Evolutionary conservation across 2,797 vertebrate genomes (phyloP).

Genomic region (Enteromius mattozi): DNA sequence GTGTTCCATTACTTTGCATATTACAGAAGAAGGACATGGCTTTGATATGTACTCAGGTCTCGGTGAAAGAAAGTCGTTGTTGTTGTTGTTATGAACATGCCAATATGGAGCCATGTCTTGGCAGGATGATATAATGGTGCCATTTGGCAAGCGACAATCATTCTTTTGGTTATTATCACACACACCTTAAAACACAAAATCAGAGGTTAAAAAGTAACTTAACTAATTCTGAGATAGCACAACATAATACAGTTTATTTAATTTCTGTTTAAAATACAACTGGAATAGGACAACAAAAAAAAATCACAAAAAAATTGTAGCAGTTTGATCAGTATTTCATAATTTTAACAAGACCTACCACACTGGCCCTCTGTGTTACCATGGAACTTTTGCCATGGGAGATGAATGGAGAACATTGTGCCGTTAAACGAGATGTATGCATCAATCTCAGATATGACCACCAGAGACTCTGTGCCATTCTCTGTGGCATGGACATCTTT

Average conservation of each 20-base stretch:
- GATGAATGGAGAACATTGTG: slow-evolving; percentile 80
- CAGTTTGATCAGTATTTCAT: background rate
- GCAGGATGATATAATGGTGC: slow-evolving; percentile 74
- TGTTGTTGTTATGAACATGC: slow-evolving; percentile 72
- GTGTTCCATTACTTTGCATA: slow-evolving; percentile 71
- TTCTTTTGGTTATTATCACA: slow-evolving; percentile 84
- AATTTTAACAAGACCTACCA: slow-evolving; percentile 69
- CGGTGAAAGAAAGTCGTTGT: slow-evolving; percentile 42
- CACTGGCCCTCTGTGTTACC: slow-evolving; percentile 90
- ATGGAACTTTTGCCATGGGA: slow-evolving; percentile 79
- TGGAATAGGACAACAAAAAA: background rate
- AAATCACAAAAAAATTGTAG: background rate
- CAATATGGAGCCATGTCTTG: slow-evolving; percentile 82
- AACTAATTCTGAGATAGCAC: background rate
- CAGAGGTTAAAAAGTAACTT: background rate
- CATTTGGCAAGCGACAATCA: slow-evolving; percentile 83
- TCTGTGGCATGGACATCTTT: slow-evolving; percentile 74
- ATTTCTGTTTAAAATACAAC: background rate
- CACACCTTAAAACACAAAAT: slow-evolving; percentile 73
- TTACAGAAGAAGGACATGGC: slow-evolving; percentile 29
- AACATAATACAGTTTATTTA: background rate
- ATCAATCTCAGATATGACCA: slow-evolving; percentile 78
- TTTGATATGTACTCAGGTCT: background rate
- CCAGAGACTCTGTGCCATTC: slow-evolving; percentile 80
- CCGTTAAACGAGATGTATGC: slow-evolving; percentile 82